These are phyloP conservation scores for Drosophila parthenogenetica DNA, from an alignment of 2,888 invertebrate species.

Conservation along the genomic window DNA sequence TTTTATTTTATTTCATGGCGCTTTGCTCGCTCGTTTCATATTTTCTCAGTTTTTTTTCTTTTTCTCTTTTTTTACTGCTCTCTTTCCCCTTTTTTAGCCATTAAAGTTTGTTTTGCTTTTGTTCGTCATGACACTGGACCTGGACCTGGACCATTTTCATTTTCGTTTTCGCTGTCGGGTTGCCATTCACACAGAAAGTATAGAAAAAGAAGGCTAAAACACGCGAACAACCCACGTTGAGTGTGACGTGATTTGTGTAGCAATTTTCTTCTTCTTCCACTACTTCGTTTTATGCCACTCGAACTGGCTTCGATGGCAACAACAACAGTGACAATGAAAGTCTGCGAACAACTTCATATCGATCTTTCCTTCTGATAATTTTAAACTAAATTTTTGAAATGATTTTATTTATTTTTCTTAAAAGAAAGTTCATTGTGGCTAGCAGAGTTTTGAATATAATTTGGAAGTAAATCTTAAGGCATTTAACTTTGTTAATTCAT, in stretches of 20 bases:
- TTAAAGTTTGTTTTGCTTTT: slow-evolving; percentile 62
- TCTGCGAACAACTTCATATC: slow-evolving; percentile 13
- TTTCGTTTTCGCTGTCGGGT: slow-evolving; percentile 19
- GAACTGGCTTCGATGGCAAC: slow-evolving; percentile 6
- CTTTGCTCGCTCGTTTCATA: slow-evolving; percentile 45
- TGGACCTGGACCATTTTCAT: slow-evolving; percentile 11
- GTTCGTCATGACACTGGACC: slow-evolving; percentile 43
- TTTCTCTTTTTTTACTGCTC: neutral
- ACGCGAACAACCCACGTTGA: slow-evolving; percentile 35
- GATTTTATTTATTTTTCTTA: too few relatives aligned
- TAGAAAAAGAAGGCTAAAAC: neutral
- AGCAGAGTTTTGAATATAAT: too few relatives aligned
- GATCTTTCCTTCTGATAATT: neutral
- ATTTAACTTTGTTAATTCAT: too few relatives aligned
- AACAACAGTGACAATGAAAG: slow-evolving; percentile 19
- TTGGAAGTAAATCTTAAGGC: too few relatives aligned
- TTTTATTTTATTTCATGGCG: slow-evolving; percentile 58
- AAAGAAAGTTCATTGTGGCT: too few relatives aligned
- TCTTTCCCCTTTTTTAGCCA: slow-evolving; percentile 38
- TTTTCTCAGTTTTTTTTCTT: slow-evolving; percentile 24
- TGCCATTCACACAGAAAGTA: neutral
- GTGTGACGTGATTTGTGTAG: slow-evolving; percentile 62
- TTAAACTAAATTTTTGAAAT: too few relatives aligned
- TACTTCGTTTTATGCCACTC: slow-evolving; percentile 27
- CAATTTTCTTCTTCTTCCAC: slow-evolving; percentile 34